Evolutionary conservation across 2,797 vertebrate species (phyloP), one percentile per base, ranked within the genome.

Genomic region (Anabacerthia variegaticeps): DNA sequence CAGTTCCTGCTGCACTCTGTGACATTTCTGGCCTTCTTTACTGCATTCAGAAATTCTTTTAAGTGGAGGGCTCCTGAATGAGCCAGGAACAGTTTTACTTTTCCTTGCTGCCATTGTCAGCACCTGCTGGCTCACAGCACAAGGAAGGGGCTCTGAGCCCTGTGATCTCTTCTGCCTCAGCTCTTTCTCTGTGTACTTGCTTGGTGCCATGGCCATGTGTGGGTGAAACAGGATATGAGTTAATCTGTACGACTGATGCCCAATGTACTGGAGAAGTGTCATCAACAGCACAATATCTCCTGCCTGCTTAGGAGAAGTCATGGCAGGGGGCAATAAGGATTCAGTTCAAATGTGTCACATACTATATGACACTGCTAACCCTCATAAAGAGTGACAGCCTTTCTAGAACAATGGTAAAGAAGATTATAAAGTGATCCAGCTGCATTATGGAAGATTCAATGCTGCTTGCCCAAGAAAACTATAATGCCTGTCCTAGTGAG

Each of bases 61-160:
- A 37, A 51, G 6, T 28, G 13, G 13, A 52, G 3, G 15, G 7
- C 6, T 76, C 49, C 54, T 26, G 12, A 12, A 65, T 79, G 30
- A 44, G 7, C 11, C 24, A 77, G 71, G 84, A 82, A 43, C 12
- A 13, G 0, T 6, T 54, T 76, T 54, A 4, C 12, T 83, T 77
- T 68, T 51, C 44, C 28, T 39, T 76, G 56, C 18, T 2, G 0
- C 27, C 2, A 0, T 14, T 77, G 18, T 66, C 2, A 2, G 36
- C 23, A n/a, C 8, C 30, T 79, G 27, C 19, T 54, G 44, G 12
- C 23, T 75, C 12, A 15, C 19, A 41, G 3, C 4, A 3, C 3
- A 21, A 58, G 2, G 51, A 34, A 44, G 15, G 12, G 17, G 2
- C 20, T n/a, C n/a, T 37, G 4, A 81, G 37, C 17, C 27, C 66